Evolutionary conservation across 2,888 invertebrate species (phyloP).

Genomic region (Psylliodes chrysocephalus): DNA sequence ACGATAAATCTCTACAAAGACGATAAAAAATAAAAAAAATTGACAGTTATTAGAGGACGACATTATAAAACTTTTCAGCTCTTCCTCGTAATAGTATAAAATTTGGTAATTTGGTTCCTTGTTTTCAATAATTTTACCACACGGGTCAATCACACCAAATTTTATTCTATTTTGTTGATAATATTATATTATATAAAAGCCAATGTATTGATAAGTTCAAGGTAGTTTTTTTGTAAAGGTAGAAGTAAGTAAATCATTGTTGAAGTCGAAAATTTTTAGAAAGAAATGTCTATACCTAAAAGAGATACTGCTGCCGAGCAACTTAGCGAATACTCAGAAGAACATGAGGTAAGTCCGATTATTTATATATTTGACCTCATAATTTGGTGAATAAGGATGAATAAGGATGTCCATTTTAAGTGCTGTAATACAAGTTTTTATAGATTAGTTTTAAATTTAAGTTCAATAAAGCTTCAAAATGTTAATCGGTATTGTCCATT

Average conservation of each 20-base stretch:
- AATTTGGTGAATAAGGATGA: no score
- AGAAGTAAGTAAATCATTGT: not conserved
- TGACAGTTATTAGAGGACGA: no score
- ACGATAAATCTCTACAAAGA: no score
- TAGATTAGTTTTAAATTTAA: no score
- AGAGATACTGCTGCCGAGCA: constrained; percentile 57
- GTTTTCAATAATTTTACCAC: not conserved
- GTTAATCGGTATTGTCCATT: no score
- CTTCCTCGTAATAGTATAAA: no score
- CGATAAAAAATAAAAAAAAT: no score
- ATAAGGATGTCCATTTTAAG: no score
- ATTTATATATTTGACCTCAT: no score
- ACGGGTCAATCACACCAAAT: constrained; percentile 1
- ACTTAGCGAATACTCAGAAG: constrained; percentile 53
- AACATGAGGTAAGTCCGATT: constrained; percentile 52
- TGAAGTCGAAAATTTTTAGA: not conserved
- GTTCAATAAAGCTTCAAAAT: no score
- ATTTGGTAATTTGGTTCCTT: not conserved
- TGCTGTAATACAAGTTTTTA: no score
- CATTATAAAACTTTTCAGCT: no score
- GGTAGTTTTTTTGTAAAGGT: not conserved
- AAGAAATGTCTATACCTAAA: constrained; percentile 37
- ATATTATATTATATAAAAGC: constrained; percentile 10
- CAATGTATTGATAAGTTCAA: constrained; percentile 9
- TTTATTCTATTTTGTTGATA: constrained; percentile 6